Percentiles rank a stretch among this genome's conserved stretches.
phyloP scores from a whole-genome alignment of 2,797 vertebrate genomes.

The Otus scops region DNA sequence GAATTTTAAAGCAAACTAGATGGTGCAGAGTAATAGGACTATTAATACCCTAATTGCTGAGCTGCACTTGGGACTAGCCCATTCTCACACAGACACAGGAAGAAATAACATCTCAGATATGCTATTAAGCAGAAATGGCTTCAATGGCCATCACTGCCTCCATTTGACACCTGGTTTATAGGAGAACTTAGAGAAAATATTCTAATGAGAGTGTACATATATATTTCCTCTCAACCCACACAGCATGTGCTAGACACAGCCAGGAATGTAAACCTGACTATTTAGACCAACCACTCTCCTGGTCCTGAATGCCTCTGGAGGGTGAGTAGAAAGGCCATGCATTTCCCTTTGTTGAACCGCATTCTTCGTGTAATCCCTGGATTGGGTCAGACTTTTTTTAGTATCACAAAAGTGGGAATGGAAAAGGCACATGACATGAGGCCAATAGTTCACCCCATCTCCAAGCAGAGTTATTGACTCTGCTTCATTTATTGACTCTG shows the following conservation, averaged over 20 bases:
- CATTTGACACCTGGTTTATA: neutral
- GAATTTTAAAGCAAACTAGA: slow-evolving; percentile 50
- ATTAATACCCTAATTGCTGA: slow-evolving; percentile 45
- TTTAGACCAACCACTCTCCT: neutral
- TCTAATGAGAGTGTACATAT: neutral
- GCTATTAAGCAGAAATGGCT: neutral
- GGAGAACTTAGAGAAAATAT: neutral
- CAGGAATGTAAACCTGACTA: slow-evolving; percentile 19
- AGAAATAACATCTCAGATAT: neutral
- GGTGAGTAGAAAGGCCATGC: slow-evolving; percentile 26
- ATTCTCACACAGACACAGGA: neutral
- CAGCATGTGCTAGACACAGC: neutral
- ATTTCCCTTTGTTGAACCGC: slow-evolving; percentile 33
- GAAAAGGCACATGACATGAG: slow-evolving; percentile 24
- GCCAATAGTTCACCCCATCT: slow-evolving; percentile 11
- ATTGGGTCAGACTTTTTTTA: slow-evolving; percentile 25
- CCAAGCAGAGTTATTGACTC: neutral
- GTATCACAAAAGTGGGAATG: neutral
- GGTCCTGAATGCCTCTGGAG: neutral
- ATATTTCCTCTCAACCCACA: neutral
- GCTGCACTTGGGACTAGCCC: neutral
- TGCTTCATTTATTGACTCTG: neutral
- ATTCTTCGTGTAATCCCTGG: slow-evolving; percentile 57
- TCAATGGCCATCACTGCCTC: neutral
- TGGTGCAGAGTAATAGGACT: neutral